Evolutionary conservation across 2,113 vertebrate genomes (phyloP).

Genomic region (Falco punctatus): DNA sequence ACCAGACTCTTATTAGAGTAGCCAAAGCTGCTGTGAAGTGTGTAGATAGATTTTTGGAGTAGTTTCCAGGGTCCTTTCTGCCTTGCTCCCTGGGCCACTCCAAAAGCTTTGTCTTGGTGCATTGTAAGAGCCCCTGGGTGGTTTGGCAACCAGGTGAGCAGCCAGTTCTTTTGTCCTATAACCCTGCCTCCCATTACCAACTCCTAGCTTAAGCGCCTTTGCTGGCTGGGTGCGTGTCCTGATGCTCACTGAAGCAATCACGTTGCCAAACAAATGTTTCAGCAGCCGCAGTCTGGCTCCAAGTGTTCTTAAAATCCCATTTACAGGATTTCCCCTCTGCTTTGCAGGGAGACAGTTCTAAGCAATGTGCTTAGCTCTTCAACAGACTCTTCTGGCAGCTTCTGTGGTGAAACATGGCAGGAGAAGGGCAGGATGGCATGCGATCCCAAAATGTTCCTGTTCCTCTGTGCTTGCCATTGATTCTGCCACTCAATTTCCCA

Average conservation of each 20-base stretch:
- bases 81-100: background rate
- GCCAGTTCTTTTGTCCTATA: background rate
- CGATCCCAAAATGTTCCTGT: background rate
- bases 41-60: background rate
- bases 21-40: background rate
- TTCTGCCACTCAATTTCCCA: background rate
- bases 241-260: background rate
- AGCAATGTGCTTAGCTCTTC: background rate
- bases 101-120: background rate
- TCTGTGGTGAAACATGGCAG: background rate
- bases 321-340: background rate
- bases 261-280: background rate
- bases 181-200: background rate
- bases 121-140: background rate
- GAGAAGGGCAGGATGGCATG: background rate
- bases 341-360: background rate
- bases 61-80: background rate
- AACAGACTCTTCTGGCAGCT: background rate
- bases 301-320: conserved; percentile 15
- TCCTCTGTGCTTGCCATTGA: background rate
- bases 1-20: background rate
- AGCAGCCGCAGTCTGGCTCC: background rate
- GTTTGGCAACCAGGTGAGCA: background rate
- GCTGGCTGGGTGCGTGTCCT: background rate
- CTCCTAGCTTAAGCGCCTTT: background rate